Conservation (phyloP, 53 echinoderm and acorn worm species). For the Holothuria leucospilota region DNA sequence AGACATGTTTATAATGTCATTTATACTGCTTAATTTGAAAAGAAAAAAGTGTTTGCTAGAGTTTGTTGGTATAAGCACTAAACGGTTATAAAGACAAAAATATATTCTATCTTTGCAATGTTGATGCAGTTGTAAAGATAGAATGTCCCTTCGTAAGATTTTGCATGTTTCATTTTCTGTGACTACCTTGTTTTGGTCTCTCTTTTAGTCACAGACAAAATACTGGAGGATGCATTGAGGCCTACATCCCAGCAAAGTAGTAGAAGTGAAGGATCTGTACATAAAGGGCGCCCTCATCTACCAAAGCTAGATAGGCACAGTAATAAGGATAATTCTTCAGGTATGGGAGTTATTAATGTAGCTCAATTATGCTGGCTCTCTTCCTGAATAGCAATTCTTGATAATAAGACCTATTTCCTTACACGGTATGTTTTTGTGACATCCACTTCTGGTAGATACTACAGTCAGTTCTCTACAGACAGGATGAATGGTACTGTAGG, state of each 20-base stretch:
- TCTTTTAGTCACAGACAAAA: conserved; percentile 28
- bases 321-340: not conserved
- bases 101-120: too few species aligned
- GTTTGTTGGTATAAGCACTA: too few species aligned
- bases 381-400: not conserved
- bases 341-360: not conserved
- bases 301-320: conserved; percentile 25
- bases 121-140: too few species aligned
- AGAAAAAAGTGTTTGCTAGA: too few species aligned
- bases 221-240: conserved; percentile 13
- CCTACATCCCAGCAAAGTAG: conserved; percentile 35
- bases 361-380: not conserved
- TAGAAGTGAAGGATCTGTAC: conserved; percentile 29
- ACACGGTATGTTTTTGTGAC: not conserved
- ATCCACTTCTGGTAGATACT: too few species aligned
- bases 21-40: too few species aligned
- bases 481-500: too few species aligned
- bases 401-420: not conserved
- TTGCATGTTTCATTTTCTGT: too few species aligned
- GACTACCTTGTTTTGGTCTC: not conserved
- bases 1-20: too few species aligned
- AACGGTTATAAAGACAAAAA: too few species aligned
- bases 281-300: conserved; percentile 4
- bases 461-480: too few species aligned
- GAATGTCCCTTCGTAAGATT: too few species aligned